Base-by-base conservation (phyloP, 2,888 invertebrate species). In the Pammene fasciana region DNA sequence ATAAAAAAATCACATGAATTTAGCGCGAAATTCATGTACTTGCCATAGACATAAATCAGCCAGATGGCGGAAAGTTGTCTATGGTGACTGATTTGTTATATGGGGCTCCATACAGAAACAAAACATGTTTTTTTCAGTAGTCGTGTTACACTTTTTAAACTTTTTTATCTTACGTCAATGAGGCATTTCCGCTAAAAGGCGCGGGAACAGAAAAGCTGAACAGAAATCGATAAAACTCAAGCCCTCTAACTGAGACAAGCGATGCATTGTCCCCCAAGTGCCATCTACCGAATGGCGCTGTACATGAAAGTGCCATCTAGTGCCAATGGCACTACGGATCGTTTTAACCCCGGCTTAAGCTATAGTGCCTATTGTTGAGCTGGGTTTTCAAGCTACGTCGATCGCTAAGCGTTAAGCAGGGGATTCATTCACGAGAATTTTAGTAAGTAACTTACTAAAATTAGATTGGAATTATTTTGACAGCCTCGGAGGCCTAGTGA, bases 191-290 rank as follows among this genome's bases (percentile, higher is more conserved):
- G 10, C 5, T 43, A 9, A 43, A 38, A 38, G 8, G 7, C 38
- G 38, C 6, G 1, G 38, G 38, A 62, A 45, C 26, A 26, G 26
- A 26, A 52, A 66, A 5, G 54, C 41, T 48, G 61, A 38, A 48
- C 61, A 55, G 14, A 43, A 50, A 68, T 68, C 61, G 48, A 68
- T 62, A 41, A 46, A 0, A 38, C 48, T 62, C 67, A 43, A 67
- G 61, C 46, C n/a, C 18, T 36, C 26, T 55, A 26, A 26, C 36
- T 36, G 38, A 45, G 54, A 46, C 61, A 67, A 55, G 41, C 36
- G 46, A 45, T 26, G 54, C n/a, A 56, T 68, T 68, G 67, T 68
- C 16, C 18, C 50, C 0, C 46, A 46, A 65, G 65, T 65, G 55
- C 55, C 65, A 46, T 46, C 59, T 45, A 45, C 34, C 18, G 62